Evolutionary conservation across 92 coral and sea anemone genomes (phyloP), one percentile per base, ranked within the genome.

Genomic region (Siderastrea radians): DNA sequence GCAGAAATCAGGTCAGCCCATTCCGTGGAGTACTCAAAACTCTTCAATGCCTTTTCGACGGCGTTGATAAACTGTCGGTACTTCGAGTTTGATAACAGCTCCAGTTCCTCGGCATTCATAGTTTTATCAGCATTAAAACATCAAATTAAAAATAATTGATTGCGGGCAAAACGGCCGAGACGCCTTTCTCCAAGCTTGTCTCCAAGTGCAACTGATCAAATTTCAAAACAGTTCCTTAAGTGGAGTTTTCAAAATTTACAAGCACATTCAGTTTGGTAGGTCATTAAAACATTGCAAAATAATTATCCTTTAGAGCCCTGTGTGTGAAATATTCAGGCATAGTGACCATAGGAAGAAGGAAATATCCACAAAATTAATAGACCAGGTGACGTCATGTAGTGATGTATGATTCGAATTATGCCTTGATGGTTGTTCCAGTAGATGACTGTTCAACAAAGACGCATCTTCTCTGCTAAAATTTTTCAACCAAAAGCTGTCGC

Each of bases 1-100:
- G 99, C 96, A 46, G 99, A 98, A 15, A 98, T 98, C 2, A 98
- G 90, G 50, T 98, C 99, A 12, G 99, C 99, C 99, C 99, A 98
- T 51, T 98, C 99, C 66, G 96, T 96, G 1, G 99, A 93, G 68
- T 96, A 98, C 72, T 98, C 99, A 63, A 98, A 98, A 76, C 91
- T 92, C 84, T 89, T 95, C 68, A 98, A 85, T 2, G 99, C 99
- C 73, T 98, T 98, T 67, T 98, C 99, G 57, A 98, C 94, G 13
- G 99, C 98, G 50, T 92, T 90, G 44, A 95, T 94, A 80, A 98
- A 98, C 93, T 98, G 99, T 11, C 99, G 94, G 84, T 98, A 98
- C 86, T 98, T 98, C 16, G 98, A 95, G 93, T 98, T 95, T 1
- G 98, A 95, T 26, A 94, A 79, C 58, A 98, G 91, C 68, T 98